phyloP scores from a whole-genome alignment of 2,113 vertebrate genomes.

The Neotoma lepida region DNA sequence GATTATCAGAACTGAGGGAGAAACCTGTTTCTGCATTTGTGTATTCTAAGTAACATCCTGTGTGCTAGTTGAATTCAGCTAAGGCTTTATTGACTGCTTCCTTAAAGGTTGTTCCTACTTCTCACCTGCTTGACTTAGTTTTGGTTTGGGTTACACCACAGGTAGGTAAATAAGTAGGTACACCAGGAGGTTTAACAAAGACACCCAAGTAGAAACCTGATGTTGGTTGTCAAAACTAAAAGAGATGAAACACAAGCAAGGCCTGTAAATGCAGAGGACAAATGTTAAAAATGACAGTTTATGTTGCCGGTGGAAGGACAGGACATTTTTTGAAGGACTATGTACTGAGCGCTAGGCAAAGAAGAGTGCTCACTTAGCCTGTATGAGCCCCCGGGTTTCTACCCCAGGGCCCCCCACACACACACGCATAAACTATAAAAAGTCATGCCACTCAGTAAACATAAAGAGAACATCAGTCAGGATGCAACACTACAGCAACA shows the following conservation, averaged over 20 bases:
- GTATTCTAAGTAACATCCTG: not conserved
- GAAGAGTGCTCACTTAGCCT: not conserved
- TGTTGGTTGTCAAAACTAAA: not conserved
- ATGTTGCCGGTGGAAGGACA: rapidly evolving
- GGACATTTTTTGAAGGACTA: not conserved
- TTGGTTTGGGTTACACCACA: not conserved
- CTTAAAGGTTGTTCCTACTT: not conserved
- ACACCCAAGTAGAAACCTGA: not conserved
- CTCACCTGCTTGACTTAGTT: not conserved
- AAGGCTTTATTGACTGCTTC: not conserved
- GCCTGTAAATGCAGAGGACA: not conserved
- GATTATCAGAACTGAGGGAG: not conserved
- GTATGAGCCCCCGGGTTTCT: not conserved
- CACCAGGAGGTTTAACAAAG: not conserved
- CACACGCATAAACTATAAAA: not conserved
- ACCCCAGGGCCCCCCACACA: too few species aligned
- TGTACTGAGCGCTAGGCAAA: not conserved
- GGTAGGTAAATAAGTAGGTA: not conserved
- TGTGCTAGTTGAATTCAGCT: not conserved
- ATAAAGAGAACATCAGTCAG: not conserved
- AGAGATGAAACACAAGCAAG: not conserved
- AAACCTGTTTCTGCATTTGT: slow-evolving; percentile 32
- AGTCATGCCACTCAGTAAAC: not conserved
- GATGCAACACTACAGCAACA: not conserved
- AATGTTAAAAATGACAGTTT: not conserved